A percentile compares a stretch with the other conserved stretches of the same genome.
These are phyloP conservation scores for Lytechinus pictus DNA, from an alignment of 35 echinoderm and acorn worm species.

Conservation along the genomic window DNA sequence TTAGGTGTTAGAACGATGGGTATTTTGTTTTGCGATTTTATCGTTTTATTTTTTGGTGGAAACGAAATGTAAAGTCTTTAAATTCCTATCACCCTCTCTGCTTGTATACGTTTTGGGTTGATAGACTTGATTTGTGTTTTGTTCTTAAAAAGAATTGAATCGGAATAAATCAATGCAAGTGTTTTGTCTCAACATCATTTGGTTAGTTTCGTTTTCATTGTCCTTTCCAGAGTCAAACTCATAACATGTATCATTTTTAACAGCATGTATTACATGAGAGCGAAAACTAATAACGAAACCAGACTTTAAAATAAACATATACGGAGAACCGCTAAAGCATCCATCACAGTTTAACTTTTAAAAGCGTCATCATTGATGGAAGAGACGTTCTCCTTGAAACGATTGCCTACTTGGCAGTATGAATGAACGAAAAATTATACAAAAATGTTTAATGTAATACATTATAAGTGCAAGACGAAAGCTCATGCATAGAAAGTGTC, in stretches of 20 bases:
- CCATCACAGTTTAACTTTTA: no score
- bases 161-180: background rate
- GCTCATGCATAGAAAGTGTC: no score
- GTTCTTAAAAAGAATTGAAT: background rate
- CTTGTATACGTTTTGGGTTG: background rate
- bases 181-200: background rate
- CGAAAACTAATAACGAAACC: no score
- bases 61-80: background rate
- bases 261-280: no score
- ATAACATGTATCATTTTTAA: background rate
- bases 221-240: background rate
- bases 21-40: background rate
- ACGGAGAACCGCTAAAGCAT: no score
- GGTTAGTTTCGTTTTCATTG: background rate
- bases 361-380: no score
- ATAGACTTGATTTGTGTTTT: background rate
- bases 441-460: no score
- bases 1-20: background rate
- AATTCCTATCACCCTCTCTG: background rate
- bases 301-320: no score
- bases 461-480: no score
- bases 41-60: background rate
- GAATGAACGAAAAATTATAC: no score
- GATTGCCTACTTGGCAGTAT: no score
- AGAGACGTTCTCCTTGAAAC: no score